These are phyloP conservation scores for Danio aesculapii DNA, from an alignment of 2,797 vertebrate species.

Conservation along the genomic window DNA sequence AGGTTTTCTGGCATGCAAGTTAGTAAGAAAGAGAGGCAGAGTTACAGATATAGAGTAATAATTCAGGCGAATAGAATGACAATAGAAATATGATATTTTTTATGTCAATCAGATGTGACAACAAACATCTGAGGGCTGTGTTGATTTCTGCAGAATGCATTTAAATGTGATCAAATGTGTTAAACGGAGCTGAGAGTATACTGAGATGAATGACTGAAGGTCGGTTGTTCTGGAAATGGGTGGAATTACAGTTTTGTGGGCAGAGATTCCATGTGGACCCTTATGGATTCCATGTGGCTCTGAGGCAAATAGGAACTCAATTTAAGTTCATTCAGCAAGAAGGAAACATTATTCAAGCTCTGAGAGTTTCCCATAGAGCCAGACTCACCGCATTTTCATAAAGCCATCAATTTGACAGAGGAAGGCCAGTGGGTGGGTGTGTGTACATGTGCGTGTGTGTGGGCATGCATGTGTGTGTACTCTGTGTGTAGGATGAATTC, in stretches of 20 bases:
- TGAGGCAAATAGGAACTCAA: slow-evolving; percentile 6
- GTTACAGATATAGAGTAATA: background rate
- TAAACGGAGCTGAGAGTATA: background rate
- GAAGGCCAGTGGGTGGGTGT: background rate
- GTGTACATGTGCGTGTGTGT: background rate
- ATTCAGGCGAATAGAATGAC: background rate
- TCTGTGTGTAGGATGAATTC: background rate
- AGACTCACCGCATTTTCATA: slow-evolving; percentile 19
- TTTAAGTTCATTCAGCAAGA: slow-evolving; percentile 31
- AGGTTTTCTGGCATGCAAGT: background rate
- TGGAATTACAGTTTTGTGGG: background rate
- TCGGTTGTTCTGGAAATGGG: background rate
- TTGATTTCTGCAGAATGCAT: background rate
- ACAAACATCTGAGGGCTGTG: background rate
- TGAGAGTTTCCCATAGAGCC: slow-evolving; percentile 10
- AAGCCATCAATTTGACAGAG: slow-evolving; percentile 29
- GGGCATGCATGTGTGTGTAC: background rate
- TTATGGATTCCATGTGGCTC: slow-evolving; percentile 27
- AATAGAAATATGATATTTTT: background rate
- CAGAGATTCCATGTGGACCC: background rate
- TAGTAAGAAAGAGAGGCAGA: background rate
- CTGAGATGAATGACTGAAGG: slow-evolving; percentile 13
- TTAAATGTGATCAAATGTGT: slow-evolving; percentile 14
- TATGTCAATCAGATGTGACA: slow-evolving; percentile 3
- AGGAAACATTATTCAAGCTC: slow-evolving; percentile 31